Percentiles rank a stretch among this genome's conserved stretches.
phyloP scores from a whole-genome alignment of 2,113 vertebrate species.

The Physeter macrocephalus region DNA sequence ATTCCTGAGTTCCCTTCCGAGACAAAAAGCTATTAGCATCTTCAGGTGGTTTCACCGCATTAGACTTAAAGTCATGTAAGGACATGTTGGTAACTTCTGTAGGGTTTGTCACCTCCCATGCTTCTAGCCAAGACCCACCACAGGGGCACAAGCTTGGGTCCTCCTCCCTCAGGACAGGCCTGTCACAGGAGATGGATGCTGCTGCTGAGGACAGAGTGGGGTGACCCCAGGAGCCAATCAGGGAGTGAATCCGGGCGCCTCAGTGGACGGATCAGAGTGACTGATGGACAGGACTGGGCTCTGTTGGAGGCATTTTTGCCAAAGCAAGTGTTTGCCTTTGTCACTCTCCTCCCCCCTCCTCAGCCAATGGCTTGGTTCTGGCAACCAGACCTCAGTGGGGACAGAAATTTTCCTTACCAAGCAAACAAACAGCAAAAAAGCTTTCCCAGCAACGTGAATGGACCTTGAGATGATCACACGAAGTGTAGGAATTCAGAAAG shows the following conservation, averaged over 20 bases:
- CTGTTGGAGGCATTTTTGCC: background rate
- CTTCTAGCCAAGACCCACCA: background rate
- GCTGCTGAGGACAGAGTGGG: background rate
- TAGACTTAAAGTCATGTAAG: background rate
- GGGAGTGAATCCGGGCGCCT: background rate
- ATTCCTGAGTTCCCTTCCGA: background rate
- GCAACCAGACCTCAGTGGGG: background rate
- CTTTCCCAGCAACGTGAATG: background rate
- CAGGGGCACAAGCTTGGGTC: background rate
- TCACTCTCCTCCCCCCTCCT: background rate
- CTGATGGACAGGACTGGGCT: background rate
- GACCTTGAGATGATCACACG: background rate
- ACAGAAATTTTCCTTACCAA: background rate
- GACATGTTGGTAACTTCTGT: background rate
- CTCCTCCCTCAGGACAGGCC: background rate
- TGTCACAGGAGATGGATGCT: rapidly evolving
- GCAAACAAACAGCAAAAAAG: background rate
- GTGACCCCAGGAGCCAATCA: background rate
- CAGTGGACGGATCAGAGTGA: background rate
- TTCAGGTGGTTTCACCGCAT: background rate
- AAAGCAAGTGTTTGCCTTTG: background rate
- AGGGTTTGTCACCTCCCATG: background rate
- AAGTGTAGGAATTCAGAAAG: background rate
- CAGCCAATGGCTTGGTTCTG: background rate
- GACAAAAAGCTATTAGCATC: background rate